Base-by-base conservation (phyloP, 2,888 invertebrate genomes). In the Tupiocoris notatus region DNA sequence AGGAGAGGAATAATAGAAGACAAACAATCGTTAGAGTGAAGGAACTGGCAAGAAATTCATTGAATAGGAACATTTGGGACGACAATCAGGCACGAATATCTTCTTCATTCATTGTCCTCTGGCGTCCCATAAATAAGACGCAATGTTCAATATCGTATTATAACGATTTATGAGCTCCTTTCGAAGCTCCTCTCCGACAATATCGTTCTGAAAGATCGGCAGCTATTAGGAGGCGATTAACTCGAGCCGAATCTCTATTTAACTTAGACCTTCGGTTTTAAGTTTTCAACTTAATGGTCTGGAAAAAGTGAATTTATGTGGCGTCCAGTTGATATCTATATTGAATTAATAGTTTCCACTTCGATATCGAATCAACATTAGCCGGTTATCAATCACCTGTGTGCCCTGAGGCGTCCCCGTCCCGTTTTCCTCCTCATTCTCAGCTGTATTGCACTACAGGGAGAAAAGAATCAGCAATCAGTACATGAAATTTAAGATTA, bases 301-400 rank as follows among this genome's bases (percentile, higher is more conserved):
- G 25, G 20, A 70, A 39, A 70, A 39, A 39, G 39, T 39, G 61
- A 25, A 70, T 70, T 70, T 70, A 70, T 70, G 70, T 59, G 57
- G 70, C 58, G 57, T 61, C 70, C 23, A 54, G 70, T 70, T 70
- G 70, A 70, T 70, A 70, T 70, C 70, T 70, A 70, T 70, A 70
- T 70, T 70, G 70, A 70, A 70, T 70, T 70, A 70, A 70, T 70
- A 70, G 70, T 58, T 59, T 39, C 39, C 18, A 21, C 17, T 56
- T 23, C 58, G 59, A 58, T 18, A 12, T 24, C 23, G 70, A 70
- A 59, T 70, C 59, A n/a, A 70, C 17, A 17, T 22, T 20, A 59
- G 58, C 59, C 58, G 21, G 58, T 58, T 59, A 70, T 70, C 67
- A 67, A 67, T 67, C 67, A 67, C 67, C 67, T 56, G n/a, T n/a